Conservation (phyloP, 2,113 vertebrate species). For the Carassius gibelio region DNA sequence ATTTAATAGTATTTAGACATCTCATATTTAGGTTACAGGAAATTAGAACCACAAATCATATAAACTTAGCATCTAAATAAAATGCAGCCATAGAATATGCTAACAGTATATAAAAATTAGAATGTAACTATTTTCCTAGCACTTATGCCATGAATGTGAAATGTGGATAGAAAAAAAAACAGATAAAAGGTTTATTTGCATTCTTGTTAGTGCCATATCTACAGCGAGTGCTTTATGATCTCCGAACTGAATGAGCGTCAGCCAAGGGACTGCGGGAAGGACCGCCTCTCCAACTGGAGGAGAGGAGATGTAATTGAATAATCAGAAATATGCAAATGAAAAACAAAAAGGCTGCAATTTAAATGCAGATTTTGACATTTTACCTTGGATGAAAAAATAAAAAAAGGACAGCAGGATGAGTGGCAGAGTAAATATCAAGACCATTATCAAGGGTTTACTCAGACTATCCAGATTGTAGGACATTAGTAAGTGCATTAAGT, state of each 20-base stretch:
- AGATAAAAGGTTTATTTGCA: neutral
- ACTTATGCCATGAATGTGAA: neutral
- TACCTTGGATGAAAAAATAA: conserved; percentile 43
- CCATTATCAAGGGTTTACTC: conserved; percentile 16
- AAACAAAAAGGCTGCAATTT: conserved; percentile 66
- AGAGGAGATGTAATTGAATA: conserved; percentile 66
- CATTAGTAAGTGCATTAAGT: neutral
- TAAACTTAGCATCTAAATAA: neutral
- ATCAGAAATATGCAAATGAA: conserved; percentile 74
- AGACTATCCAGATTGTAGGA: neutral
- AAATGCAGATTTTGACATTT: conserved; percentile 80
- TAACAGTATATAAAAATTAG: neutral
- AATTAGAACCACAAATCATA: neutral
- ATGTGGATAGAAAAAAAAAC: neutral
- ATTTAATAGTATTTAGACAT: neutral
- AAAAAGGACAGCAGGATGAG: conserved; percentile 13
- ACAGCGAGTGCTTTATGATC: neutral
- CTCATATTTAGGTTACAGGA: neutral
- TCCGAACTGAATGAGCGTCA: neutral
- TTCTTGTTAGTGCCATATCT: neutral
- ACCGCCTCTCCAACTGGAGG: conserved; percentile 17
- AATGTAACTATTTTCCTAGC: neutral
- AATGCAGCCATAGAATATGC: neutral
- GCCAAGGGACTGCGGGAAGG: conserved; percentile 32
- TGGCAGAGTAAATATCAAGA: conserved; percentile 19